Percentiles rank a stretch among this genome's conserved stretches.
These are phyloP conservation scores for Bryconaethiops microstoma DNA, from an alignment of 2,797 vertebrate species.

Conservation along the genomic window DNA sequence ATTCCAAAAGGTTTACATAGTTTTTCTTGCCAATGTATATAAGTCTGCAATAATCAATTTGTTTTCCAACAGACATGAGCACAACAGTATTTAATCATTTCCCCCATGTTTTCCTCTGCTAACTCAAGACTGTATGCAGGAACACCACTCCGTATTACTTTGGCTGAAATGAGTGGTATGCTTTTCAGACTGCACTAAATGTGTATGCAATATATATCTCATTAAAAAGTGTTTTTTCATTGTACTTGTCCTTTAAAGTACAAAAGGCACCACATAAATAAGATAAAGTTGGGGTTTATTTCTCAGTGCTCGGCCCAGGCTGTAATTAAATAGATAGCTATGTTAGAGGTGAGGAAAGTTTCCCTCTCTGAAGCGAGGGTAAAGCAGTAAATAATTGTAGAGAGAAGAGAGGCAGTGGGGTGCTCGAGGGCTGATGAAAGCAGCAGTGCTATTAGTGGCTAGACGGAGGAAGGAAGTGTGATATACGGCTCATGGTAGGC, in stretches of 20 bases:
- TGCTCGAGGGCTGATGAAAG: slow-evolving; percentile 17
- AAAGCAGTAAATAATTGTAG: slow-evolving; percentile 28
- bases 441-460: background rate
- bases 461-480: background rate
- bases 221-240: too few relatives aligned
- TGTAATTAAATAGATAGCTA: slow-evolving; percentile 23
- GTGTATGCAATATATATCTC: too few relatives aligned
- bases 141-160: too few relatives aligned
- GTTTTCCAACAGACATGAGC: too few relatives aligned
- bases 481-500: slow-evolving; percentile 1
- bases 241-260: background rate
- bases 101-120: too few relatives aligned
- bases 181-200: too few relatives aligned
- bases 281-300: background rate
- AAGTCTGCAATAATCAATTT: too few relatives aligned
- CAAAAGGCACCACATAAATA: background rate
- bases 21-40: too few relatives aligned
- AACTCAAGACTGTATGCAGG: too few relatives aligned
- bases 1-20: too few relatives aligned
- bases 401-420: background rate
- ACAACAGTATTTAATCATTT: too few relatives aligned
- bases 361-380: background rate
- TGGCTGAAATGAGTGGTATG: too few relatives aligned
- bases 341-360: background rate
- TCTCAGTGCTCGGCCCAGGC: background rate